phyloP scores from a whole-genome alignment of 2,888 invertebrate genomes.

The Craniophora ligustri region DNA sequence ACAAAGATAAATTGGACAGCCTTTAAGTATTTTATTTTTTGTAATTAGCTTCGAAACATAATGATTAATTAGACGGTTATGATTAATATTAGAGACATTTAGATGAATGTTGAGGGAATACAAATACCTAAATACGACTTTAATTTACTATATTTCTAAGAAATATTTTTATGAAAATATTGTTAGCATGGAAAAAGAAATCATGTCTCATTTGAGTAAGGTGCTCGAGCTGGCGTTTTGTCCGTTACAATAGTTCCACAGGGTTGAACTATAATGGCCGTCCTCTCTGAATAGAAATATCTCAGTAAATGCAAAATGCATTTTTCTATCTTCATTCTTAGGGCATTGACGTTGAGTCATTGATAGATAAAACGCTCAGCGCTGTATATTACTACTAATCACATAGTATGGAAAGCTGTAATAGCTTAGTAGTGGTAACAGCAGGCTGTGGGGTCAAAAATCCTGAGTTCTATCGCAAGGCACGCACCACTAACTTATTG shows the following conservation, averaged over 20 bases:
- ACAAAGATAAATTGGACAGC: not conserved
- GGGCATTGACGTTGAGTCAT: constrained; percentile 14
- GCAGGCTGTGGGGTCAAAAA: too few relatives aligned
- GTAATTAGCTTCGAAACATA: not conserved
- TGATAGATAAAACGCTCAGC: not conserved
- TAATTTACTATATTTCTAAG: too few relatives aligned
- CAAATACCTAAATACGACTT: too few relatives aligned
- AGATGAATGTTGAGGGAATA: too few relatives aligned
- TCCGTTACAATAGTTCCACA: constrained; percentile 7
- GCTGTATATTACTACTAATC: too few relatives aligned
- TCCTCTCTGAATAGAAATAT: constrained; percentile 19
- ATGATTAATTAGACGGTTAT: not conserved
- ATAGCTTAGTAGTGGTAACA: too few relatives aligned
- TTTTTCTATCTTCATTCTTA: constrained; percentile 18
- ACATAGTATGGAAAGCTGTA: too few relatives aligned
- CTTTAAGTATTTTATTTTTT: not conserved
- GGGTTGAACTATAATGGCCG: not conserved
- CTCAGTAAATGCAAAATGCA: constrained; percentile 25
- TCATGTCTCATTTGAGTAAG: not conserved
- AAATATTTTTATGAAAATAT: too few relatives aligned
- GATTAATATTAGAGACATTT: too few relatives aligned
- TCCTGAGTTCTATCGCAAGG: too few relatives aligned
- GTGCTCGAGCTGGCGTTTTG: not conserved
- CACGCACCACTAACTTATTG: too few relatives aligned
- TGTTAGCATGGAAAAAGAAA: not conserved